Conservation (phyloP, 2,113 vertebrate species). For the Oryzias javanicus region DNA sequence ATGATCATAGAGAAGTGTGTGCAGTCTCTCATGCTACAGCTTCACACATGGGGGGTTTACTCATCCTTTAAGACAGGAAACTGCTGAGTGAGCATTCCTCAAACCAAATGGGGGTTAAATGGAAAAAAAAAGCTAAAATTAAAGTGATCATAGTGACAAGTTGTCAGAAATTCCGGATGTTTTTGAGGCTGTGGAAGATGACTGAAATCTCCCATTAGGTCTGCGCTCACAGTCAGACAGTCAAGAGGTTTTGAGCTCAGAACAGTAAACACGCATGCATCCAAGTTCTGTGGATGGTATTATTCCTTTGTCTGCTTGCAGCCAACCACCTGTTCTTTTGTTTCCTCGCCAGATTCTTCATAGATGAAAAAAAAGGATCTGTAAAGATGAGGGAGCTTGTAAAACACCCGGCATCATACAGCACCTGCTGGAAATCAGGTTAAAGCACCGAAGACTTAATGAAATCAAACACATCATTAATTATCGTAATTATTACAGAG, state of each 20-base stretch:
- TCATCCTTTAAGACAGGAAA: background rate
- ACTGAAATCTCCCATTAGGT: slow-evolving; percentile 47
- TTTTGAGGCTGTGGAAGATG: slow-evolving; percentile 25
- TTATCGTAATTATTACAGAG: slow-evolving; percentile 64
- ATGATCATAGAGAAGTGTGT: too few species aligned
- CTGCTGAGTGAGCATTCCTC: background rate
- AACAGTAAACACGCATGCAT: slow-evolving; percentile 56
- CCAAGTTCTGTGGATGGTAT: slow-evolving; percentile 40
- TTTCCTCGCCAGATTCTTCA: slow-evolving; percentile 65
- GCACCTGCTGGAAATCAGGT: slow-evolving; percentile 54
- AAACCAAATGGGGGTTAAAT: background rate
- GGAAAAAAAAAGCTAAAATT: background rate
- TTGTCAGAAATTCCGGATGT: slow-evolving; percentile 24
- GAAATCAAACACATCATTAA: slow-evolving; percentile 60
- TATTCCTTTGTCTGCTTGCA: slow-evolving; percentile 53
- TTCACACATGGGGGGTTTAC: background rate
- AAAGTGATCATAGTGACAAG: background rate
- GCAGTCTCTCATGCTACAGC: slow-evolving; percentile 3
- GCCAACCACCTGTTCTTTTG: slow-evolving; percentile 70
- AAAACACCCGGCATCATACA: slow-evolving; percentile 49
- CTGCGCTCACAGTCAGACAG: slow-evolving; percentile 28
- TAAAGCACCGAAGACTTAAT: slow-evolving; percentile 44
- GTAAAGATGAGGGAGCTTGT: slow-evolving; percentile 45
- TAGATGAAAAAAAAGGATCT: slow-evolving; percentile 68
- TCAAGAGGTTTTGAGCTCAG: slow-evolving; percentile 16